Percentiles rank a stretch among this genome's conserved stretches.
Conservation (phyloP, 2,888 invertebrate genomes). For the Abrostola triplasia region DNA sequence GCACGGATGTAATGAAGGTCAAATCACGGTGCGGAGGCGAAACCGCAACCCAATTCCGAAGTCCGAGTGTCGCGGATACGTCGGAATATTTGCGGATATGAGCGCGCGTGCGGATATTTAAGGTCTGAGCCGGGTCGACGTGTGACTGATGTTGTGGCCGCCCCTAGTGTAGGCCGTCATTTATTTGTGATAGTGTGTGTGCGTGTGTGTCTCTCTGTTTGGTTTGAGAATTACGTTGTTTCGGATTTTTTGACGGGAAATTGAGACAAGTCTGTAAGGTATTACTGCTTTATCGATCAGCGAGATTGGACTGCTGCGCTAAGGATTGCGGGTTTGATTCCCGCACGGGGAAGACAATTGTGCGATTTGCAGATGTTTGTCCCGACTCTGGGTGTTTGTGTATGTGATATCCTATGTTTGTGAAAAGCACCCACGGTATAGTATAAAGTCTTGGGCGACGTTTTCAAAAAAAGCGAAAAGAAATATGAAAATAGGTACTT, state of each 20-base stretch:
- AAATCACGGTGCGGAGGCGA: constrained; percentile 45
- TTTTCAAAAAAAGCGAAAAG: too few relatives aligned
- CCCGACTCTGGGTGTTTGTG: too few relatives aligned
- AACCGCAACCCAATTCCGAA: constrained; percentile 57
- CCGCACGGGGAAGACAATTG: too few relatives aligned
- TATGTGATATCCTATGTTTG: too few relatives aligned
- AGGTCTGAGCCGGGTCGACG: constrained; percentile 64
- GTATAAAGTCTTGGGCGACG: too few relatives aligned
- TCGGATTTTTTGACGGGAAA: not conserved
- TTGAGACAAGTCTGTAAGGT: too few relatives aligned
- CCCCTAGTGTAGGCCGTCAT: constrained; percentile 56
- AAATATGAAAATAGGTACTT: too few relatives aligned
- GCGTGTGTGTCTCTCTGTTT: constrained; percentile 26
- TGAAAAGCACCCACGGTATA: too few relatives aligned
- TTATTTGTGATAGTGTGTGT: constrained; percentile 45
- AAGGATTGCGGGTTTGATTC: too few relatives aligned
- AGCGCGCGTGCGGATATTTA: constrained; percentile 55
- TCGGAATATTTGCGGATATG: constrained; percentile 58
- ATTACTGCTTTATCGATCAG: too few relatives aligned
- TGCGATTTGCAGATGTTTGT: too few relatives aligned
- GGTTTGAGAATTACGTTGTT: constrained; percentile 34
- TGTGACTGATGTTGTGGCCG: constrained; percentile 69
- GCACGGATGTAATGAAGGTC: constrained; percentile 43
- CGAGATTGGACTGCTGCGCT: too few relatives aligned
- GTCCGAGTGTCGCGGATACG: constrained; percentile 57